Conservation (phyloP, 2,888 invertebrate genomes). For the Monoplex corrugatus region DNA sequence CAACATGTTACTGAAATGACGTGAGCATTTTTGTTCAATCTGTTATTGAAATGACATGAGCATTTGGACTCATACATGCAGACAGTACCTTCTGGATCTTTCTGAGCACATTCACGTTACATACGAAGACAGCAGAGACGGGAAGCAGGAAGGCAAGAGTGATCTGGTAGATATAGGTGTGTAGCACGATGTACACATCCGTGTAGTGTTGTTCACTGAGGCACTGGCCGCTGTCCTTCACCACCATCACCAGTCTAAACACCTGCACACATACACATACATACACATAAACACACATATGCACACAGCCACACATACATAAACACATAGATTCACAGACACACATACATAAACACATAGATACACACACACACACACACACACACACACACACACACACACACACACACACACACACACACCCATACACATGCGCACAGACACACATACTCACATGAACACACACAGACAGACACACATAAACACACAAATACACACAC, state of each 20-base stretch:
- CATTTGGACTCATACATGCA: too few species aligned
- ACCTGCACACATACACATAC: slow-evolving; percentile 53
- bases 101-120: slow-evolving; percentile 72
- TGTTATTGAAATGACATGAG: too few species aligned
- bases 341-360: not conserved
- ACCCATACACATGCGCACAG: not conserved
- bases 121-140: slow-evolving; percentile 69
- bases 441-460: not conserved
- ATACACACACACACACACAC: not conserved
- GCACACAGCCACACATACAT: not conserved
- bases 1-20: too few species aligned
- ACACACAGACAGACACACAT: not conserved
- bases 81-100: slow-evolving; percentile 61
- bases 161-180: slow-evolving; percentile 75
- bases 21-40: too few species aligned
- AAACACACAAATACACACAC: not conserved
- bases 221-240: slow-evolving; percentile 61
- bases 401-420: not conserved
- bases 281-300: not conserved
- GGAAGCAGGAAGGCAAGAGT: slow-evolving; percentile 73
- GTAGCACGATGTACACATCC: slow-evolving; percentile 67
- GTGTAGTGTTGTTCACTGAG: slow-evolving; percentile 59
- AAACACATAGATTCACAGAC: not conserved
- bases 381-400: not conserved
- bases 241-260: slow-evolving; percentile 66